A percentile compares a stretch with the other conserved stretches of the same genome.
These are phyloP conservation scores for Porites lobata DNA, from an alignment of 92 coral and sea anemone species.

Conservation along the genomic window DNA sequence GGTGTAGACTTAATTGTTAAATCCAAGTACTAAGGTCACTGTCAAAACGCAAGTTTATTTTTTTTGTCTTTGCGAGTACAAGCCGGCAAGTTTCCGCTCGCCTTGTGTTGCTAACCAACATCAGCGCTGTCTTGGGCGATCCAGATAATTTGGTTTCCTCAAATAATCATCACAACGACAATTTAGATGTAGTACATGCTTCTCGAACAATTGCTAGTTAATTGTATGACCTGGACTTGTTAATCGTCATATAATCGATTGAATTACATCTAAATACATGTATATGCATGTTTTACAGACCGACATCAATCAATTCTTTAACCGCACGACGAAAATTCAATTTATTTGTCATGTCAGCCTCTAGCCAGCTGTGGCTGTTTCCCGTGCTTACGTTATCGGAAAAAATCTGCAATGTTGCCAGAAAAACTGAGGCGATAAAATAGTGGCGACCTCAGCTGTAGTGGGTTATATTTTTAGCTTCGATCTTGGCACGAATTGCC, in stretches of 20 bases:
- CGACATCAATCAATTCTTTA: conserved; percentile 83
- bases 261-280: conserved; percentile 93
- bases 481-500: conserved; percentile 3
- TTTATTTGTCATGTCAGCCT: conserved; percentile 37
- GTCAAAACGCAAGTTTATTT: conserved; percentile 42
- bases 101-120: neutral
- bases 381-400: conserved; percentile 38
- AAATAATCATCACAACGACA: conserved; percentile 53
- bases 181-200: conserved; percentile 79
- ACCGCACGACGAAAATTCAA: conserved; percentile 55
- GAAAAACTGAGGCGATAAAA: conserved; percentile 37
- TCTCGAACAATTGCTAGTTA: conserved; percentile 88
- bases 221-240: conserved; percentile 92
- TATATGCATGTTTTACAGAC: conserved; percentile 74
- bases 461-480: conserved; percentile 24
- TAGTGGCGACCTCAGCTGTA: conserved; percentile 31
- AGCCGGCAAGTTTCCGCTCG: conserved; percentile 25
- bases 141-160: conserved; percentile 44
- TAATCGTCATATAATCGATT: conserved; percentile 96
- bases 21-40: conserved; percentile 52
- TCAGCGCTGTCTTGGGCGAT: conserved; percentile 7
- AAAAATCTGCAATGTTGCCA: conserved; percentile 38
- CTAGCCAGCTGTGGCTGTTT: conserved; percentile 65
- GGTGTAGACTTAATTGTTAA: conserved; percentile 55
- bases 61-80: conserved; percentile 31